Base-by-base conservation (phyloP, 2,888 invertebrate genomes). In the Marasmarcha lunaedactyla region DNA sequence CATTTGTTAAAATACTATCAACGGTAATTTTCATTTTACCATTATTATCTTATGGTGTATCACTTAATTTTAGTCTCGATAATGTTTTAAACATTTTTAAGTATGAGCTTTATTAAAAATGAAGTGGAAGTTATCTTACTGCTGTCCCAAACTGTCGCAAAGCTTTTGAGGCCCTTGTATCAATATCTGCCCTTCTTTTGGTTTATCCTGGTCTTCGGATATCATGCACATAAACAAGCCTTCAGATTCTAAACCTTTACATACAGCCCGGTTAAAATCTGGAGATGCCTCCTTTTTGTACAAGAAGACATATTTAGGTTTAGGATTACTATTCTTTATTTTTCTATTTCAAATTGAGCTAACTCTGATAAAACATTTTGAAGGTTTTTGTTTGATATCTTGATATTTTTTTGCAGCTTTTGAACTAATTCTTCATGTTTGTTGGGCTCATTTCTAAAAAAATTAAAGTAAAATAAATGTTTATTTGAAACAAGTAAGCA, bases 211-310 rank as follows among this genome's bases (percentile, higher is more conserved):
- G 42, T 93, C 93, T 15, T 91, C 90, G 0, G 89, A 87, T 0
- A 89, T 89, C 38, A 93, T 54, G 49, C 92, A 89, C 40, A 91
- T 68, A 41, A 91, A 86, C 37, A 90, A 65, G 5, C 74, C 84
- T 51, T 72, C 71, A 1, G 72, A 79, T 33, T 87, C 88, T 38
- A 91, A 59, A 46, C 88, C 89, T 48, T 88, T 87, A 11, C 91
- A 76, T 42, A 94, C 84, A 14, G 84, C 84, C 46, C 88, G 87
- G 59, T 92, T 89, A 54, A 92, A 94, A 54, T 93, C 93, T 4
- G 87, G 85, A 48, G 93, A 93, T 0, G 90, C 93, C 57, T 93
- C 93, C 51, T 89, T 90, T 46, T 90, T 87, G 53, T 86, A 88
- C 54, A 89, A 61, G 20, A 77, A 76, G 44, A 86, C 71, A 54